These are phyloP conservation scores for Zygaena filipendulae DNA, from an alignment of 2,888 invertebrate species.

Conservation along the genomic window DNA sequence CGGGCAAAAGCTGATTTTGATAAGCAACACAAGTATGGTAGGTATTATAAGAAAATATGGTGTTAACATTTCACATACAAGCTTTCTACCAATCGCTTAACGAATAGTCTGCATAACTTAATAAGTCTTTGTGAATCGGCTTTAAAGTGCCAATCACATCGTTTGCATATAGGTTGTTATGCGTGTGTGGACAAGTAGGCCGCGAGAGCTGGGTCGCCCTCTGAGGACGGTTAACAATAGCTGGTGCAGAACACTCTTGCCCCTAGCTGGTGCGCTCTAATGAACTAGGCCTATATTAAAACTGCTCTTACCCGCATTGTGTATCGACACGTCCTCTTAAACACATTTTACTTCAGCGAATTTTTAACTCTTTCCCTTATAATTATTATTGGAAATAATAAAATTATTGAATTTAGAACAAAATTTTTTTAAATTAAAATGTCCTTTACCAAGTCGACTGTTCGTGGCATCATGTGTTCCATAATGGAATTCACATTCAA, in stretches of 20 bases:
- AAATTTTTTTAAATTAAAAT: conserved; percentile 23
- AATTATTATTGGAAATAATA: conserved; percentile 6
- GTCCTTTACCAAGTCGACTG: conserved; percentile 53
- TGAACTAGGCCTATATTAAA: conserved; percentile 46
- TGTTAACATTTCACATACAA: too few relatives aligned
- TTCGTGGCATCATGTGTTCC: conserved; percentile 60
- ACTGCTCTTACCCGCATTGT: not conserved
- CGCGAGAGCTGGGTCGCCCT: conserved; percentile 43
- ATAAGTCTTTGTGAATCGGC: too few relatives aligned
- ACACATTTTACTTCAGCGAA: conserved; percentile 29
- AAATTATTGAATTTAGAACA: conserved; percentile 1
- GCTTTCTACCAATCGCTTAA: too few relatives aligned
- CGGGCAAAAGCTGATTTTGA: too few relatives aligned
- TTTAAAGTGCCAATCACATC: too few relatives aligned
- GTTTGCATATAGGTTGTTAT: too few relatives aligned
- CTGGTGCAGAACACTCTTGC: conserved; percentile 46
- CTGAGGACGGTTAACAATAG: conserved; percentile 60
- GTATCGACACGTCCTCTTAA: conserved; percentile 27
- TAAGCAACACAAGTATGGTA: too few relatives aligned
- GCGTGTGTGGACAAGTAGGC: conserved; percentile 50
- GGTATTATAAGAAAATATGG: too few relatives aligned
- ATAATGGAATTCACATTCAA: conserved; percentile 63
- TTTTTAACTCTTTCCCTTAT: too few relatives aligned
- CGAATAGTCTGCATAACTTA: too few relatives aligned
- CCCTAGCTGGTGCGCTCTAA: conserved; percentile 57